Base-by-base conservation (phyloP, 2,888 invertebrate genomes). In the Agriotes lineatus region DNA sequence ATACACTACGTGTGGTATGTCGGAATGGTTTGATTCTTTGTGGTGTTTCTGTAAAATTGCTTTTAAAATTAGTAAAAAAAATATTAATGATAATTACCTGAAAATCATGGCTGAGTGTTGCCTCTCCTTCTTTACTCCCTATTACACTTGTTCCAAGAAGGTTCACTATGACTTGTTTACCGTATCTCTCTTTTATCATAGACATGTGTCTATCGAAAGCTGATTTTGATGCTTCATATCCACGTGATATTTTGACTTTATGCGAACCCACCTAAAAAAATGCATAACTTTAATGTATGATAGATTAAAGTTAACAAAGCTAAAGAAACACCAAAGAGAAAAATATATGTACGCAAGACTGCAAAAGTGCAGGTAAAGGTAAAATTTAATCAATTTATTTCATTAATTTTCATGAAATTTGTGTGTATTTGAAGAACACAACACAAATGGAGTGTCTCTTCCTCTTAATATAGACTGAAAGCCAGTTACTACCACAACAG, bases 91-190 rank as follows among this genome's bases (percentile, higher is more conserved):
- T 5, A 25, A 56, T 69, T 79, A 87, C 87, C 84, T 96, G 95
- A 84, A 96, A 98, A 78, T 96, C 92, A 83, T 96, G 95, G 80
- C 96, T 97, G 4, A 99, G 88, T 85, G 94, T 94, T 2, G 96
- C 95, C 86, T 99, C 99, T 16, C 99, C 98, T 86, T 99, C 99
- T 85, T 99, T 99, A 71, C 92, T 93, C 42, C 97, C 96, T 66
- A 98, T 93, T 68, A 96, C 85, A 83, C 93, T 94, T 50, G 94
- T 93, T 5, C 97, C 96, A 16, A 99, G 87, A 20, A 98, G 88
- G 87, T 99, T 99, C 0, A 99, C 93, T 68, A 99, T 93, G 30
- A 94, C 91, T 79, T 97, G 92, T 72, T 93, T 90, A 0, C 97
- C 97, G 85, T 99, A 99, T 60, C 95, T 90, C 74, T 94, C 89